Percentiles rank a stretch among this genome's conserved stretches.
Evolutionary conservation across 2,113 vertebrate genomes (phyloP).

Genomic region (mouse (Mus musculus)): DNA sequence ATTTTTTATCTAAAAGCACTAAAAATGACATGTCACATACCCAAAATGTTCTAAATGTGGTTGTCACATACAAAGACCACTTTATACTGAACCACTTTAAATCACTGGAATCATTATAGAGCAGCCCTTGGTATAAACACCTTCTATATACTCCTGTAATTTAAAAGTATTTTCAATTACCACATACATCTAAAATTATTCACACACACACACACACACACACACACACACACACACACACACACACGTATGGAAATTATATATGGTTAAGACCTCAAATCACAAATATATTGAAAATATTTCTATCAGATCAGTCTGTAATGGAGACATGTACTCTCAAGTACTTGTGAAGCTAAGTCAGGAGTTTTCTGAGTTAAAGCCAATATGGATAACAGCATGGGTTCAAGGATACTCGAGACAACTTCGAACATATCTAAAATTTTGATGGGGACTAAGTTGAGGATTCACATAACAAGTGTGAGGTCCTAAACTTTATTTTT

Average conservation of each 20-base stretch:
- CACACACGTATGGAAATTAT: background rate
- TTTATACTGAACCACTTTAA: background rate
- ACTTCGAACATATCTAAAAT: background rate
- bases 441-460: background rate
- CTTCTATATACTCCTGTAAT: background rate
- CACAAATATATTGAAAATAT: slow-evolving; percentile 6
- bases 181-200: background rate
- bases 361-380: background rate
- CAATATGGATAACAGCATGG: background rate
- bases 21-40: background rate
- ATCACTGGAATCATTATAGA: background rate
- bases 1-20: slow-evolving; percentile 41
- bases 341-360: background rate
- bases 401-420: background rate
- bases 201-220: too few relatives aligned
- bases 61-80: background rate
- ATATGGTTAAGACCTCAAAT: background rate
- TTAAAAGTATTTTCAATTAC: slow-evolving; percentile 4
- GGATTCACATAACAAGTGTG: background rate
- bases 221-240: too few relatives aligned
- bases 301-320: background rate
- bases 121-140: background rate
- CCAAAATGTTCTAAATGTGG: background rate
- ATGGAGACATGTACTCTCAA: background rate
- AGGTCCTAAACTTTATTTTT: background rate